These are phyloP conservation scores for Clunio marinus DNA, from an alignment of 2,888 invertebrate species.

Conservation along the genomic window DNA sequence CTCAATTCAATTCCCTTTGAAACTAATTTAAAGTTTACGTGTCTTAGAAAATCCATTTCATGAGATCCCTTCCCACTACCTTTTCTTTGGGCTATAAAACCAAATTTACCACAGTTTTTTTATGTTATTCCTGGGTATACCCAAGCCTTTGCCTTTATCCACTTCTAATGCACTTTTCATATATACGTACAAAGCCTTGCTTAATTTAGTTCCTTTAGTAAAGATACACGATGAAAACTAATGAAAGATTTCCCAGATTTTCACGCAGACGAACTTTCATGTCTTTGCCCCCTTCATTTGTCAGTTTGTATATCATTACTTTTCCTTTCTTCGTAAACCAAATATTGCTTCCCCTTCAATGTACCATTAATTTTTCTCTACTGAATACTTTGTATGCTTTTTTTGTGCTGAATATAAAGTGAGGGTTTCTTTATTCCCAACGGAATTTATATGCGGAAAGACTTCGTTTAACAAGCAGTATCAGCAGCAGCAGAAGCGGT, in stretches of 20 bases:
- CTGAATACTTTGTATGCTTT: background rate
- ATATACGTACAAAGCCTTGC: constrained; percentile 15
- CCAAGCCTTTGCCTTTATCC: too few species aligned
- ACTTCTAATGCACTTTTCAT: constrained; percentile 36
- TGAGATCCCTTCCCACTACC: background rate
- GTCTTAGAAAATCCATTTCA: background rate
- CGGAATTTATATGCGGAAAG: background rate
- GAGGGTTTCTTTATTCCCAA: background rate
- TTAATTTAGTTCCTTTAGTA: background rate
- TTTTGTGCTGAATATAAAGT: background rate
- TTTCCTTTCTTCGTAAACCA: background rate
- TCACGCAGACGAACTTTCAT: background rate
- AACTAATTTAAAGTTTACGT: constrained; percentile 36
- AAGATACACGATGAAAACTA: background rate
- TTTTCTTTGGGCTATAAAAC: background rate
- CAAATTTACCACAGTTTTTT: background rate
- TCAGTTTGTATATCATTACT: background rate
- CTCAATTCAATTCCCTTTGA: constrained; percentile 26
- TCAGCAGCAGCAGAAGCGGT: too few species aligned
- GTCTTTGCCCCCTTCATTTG: background rate
- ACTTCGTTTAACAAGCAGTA: too few species aligned
- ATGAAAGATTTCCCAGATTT: background rate
- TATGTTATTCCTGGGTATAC: too few species aligned
- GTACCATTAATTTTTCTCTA: background rate
- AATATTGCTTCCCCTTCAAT: background rate